Evolutionary conservation across 2,113 vertebrate genomes (phyloP).

Genomic region (Panurus biarmicus): DNA sequence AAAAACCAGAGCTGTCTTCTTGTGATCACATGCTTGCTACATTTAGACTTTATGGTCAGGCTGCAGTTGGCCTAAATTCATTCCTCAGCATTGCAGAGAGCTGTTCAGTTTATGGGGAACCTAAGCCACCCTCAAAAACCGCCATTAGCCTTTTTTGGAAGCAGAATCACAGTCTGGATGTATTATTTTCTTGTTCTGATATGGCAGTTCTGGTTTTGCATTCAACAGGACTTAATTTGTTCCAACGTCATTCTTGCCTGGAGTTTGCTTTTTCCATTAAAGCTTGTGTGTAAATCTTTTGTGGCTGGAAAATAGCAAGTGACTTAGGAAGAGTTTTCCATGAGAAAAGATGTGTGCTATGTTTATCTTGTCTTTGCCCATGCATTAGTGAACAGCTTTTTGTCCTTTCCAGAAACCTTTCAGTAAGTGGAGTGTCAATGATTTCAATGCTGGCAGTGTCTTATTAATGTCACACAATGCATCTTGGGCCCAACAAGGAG

Average conservation of each 20-base stretch:
- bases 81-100: background rate
- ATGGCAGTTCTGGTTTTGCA: background rate
- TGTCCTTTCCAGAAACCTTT: constrained; percentile 45
- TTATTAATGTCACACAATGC: background rate
- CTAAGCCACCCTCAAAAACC: background rate
- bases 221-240: background rate
- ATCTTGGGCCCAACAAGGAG: background rate
- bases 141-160: constrained; percentile 42
- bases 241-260: background rate
- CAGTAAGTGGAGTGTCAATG: constrained; percentile 23
- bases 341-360: constrained; percentile 31
- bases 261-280: constrained; percentile 5
- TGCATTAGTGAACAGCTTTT: background rate
- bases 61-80: background rate
- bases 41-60: background rate
- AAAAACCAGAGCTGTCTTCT: background rate
- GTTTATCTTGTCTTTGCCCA: constrained; percentile 27
- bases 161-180: background rate
- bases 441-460: background rate
- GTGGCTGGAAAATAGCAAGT: constrained; percentile 46
- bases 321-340: constrained; percentile 38
- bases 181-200: background rate
- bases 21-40: background rate
- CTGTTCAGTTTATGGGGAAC: background rate
- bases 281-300: background rate